Evolutionary conservation across 2,113 vertebrate species (phyloP), one percentile per base, ranked within the genome.

Genomic region (Ictalurus furcatus): DNA sequence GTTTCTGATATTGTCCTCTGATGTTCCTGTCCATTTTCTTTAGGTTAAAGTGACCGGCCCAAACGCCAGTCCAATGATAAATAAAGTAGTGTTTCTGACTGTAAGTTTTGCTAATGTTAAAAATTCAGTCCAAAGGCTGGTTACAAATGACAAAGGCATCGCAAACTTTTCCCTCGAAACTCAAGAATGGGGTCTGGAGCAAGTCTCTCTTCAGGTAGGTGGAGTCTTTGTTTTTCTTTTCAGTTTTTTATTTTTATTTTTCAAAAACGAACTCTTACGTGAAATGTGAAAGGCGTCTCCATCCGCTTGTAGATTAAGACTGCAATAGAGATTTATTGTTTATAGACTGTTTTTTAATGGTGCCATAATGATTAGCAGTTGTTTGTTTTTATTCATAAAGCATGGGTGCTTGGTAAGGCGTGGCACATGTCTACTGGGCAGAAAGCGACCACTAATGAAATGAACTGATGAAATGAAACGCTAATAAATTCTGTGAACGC

Each of bases 121-220:
- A 44, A 67, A 6, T 0, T 48, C 91, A 1, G 92, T 73, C 0
- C 0, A 87, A 8, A 90, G n/a, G 0, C 86, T 96, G 34, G 92
- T 52, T 0, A 95, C 96, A 28, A 90, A 94, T 88, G 3, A 0
- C 1, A 89, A 78, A 2, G 95, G 95, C n/a, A 25, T 92, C 34
- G 93, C 92, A 48, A 23, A n/a, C 0, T 95, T 96, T 86, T 94
- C 93, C 52, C 88, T 96, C 17, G 61, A 93, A 89, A 96, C 95
- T 8, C 0, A 81, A 88, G 6, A 48, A 28, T 6, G 94, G 94
- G 95, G 89, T 12, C 2, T 23, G 65, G 28, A 0, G 0, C 13
- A 30, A 1, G 85, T 94, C 2, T 1, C 0, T 44, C 48, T 96
- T 2, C 17, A 8, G 92, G 95, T 96, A 8, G 34, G 78, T 82